Base-by-base conservation (phyloP, 2,797 vertebrate species). In the Chaetophractus vellerosus region DNA sequence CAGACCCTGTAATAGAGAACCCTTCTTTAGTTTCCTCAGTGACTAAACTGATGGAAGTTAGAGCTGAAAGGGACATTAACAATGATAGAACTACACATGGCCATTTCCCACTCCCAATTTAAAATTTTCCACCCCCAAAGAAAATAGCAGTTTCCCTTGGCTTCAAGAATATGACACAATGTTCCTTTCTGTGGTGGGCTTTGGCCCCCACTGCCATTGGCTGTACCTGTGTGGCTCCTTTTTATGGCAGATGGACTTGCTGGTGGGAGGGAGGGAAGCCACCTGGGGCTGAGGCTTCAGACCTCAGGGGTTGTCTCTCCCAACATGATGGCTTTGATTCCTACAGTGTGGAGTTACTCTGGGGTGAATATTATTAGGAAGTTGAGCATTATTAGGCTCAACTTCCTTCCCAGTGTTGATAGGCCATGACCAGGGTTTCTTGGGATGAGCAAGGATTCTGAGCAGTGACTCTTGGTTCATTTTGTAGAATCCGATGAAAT, bases 121-220 rank as follows among this genome's bases (percentile, higher is more conserved):
- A 33, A 26, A 41, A 31, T 26, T 82, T 64, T 76, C 3, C 33
- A n/a, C 4, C 6, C 5, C 0, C 19, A 5, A 6, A n/a, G 31
- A n/a, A 75, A 76, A 50, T 0, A 59, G 24, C 21, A 10, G 18
- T 19, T 57, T 41, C 41, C 83, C 57, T 16, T 4, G 14, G 59
- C 45, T 38, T 87, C 16, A 0, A 38, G 26, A 12, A 19, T 11
- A 21, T 24, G 41, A n/a, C 1, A 7, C 0, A 0, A 2, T 0
- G 1, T 61, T 76, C 78, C 36, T 41, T 85, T 33, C 63, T 33
- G 11, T 0, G 16, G 41, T 14, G 45, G 69, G 52, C 11, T 72
- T 87, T 87, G 19, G 7, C 0, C 21, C 18, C 21, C 4, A 0
- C 5, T 6, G 1, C 41, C 31, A 55, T 80, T 9, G 23, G 45